These are phyloP conservation scores for Drosophila pseudoananassae DNA, from an alignment of 1,140 invertebrate species.

Conservation along the genomic window DNA sequence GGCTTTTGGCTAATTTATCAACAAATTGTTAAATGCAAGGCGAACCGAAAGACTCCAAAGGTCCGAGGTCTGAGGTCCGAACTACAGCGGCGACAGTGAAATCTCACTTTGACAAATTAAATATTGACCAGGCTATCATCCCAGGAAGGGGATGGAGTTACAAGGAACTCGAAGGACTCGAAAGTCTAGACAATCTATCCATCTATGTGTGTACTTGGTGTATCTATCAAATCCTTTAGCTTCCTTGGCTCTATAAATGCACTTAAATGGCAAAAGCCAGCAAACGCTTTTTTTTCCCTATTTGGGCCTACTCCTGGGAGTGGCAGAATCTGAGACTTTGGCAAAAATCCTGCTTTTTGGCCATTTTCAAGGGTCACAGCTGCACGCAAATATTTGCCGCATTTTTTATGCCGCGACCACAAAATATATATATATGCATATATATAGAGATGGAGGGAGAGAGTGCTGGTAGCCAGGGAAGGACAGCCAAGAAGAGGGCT, in stretches of 20 bases:
- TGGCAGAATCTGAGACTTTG: neutral
- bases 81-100: slow-evolving; percentile 28
- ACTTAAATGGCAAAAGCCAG: slow-evolving; percentile 67
- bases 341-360: neutral
- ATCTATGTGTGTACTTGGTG: too few species aligned
- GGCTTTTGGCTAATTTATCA: slow-evolving; percentile 71
- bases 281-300: slow-evolving; percentile 29
- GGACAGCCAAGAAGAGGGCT: neutral
- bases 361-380: slow-evolving; percentile 42
- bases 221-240: slow-evolving; percentile 35
- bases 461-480: too few species aligned
- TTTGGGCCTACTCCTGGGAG: neutral
- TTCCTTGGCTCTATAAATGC: slow-evolving; percentile 57
- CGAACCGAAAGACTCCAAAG: too few species aligned
- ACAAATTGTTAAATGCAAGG: slow-evolving; percentile 62
- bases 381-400: slow-evolving; percentile 72
- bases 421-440: slow-evolving; percentile 11
- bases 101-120: slow-evolving; percentile 60
- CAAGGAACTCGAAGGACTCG: neutral
- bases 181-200: slow-evolving; percentile 24
- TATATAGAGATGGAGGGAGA: too few species aligned
- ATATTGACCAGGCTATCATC: slow-evolving; percentile 36
- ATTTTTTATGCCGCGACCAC: slow-evolving; percentile 55
- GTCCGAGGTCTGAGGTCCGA: too few species aligned
- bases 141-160: neutral